Base-by-base conservation (phyloP, 2,797 vertebrate genomes). In the Hemibagrus guttatus region DNA sequence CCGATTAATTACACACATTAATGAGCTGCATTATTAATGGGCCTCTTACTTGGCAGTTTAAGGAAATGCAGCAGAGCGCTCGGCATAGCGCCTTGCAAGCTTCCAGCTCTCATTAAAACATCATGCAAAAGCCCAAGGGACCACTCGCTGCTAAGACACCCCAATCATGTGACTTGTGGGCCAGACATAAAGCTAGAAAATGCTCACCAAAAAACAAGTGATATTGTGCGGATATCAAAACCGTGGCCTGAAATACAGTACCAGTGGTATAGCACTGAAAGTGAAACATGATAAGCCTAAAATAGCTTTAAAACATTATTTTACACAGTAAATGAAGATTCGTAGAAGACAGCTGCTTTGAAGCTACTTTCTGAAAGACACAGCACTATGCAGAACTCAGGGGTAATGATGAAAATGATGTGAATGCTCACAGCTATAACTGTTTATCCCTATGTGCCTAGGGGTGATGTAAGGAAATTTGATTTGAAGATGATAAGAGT, bases 1-100 rank as follows among this genome's bases (percentile, higher is more conserved):
- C 94, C 93, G 96, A 98, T 98, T 99, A 98, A 99, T 99, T 99
- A 98, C 95, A 98, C 97, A 97, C 97, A 97, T 98, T 99, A 99
- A 99, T 98, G 97, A 99, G 97, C 97, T 98, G 97, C 97, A 98
- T 98, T 98, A 98, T 99, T 98, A 98, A 99, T 98, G 97, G 96
- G 94, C 96, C 96, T 97, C 97, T 97, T 97, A 97, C 97, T 98
- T 97, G 96, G 97, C 97, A 97, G 97, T 97, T 98, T 98, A 97
- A 97, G 96, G 96, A 97, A 97, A 97, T 95, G 96, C 96, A 96
- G 95, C 90, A 88, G 94, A 95, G 96, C 96, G 95, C 97, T 96
- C 96, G 94, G 92, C 81, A 95, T 93, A 95, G 92, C 96, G 97
- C 96, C 95, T 95, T 95, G 83, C 80, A 84, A 90, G 91, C 91